These are phyloP conservation scores for Ophion slaviceki DNA, from an alignment of 2,888 invertebrate species.

Conservation along the genomic window DNA sequence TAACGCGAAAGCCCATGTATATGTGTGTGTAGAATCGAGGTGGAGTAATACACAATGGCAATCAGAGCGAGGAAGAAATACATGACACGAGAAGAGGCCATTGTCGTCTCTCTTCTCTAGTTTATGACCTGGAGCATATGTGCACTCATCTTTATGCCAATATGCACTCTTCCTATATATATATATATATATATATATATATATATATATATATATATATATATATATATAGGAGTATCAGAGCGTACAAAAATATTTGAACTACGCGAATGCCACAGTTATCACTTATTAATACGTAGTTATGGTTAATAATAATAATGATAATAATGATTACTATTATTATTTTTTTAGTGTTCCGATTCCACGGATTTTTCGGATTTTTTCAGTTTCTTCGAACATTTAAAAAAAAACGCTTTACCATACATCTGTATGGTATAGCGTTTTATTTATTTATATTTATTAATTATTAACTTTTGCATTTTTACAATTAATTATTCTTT, in stretches of 20 bases:
- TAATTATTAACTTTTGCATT: too few species aligned
- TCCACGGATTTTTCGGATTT: too few species aligned
- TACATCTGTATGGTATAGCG: too few species aligned
- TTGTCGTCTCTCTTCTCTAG: conserved; percentile 74
- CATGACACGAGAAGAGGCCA: conserved; percentile 64
- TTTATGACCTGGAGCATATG: conserved; percentile 79
- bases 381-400: too few species aligned
- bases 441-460: too few species aligned
- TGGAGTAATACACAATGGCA: conserved; percentile 68
- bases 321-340: not conserved
- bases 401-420: too few species aligned
- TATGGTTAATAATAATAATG: too few species aligned
- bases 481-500: too few species aligned
- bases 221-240: not conserved
- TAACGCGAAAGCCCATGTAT: not conserved
- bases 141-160: conserved; percentile 67
- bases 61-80: conserved; percentile 74
- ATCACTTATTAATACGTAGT: too few species aligned
- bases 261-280: not conserved
- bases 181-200: not conserved
- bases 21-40: not conserved
- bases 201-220: not conserved
- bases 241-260: not conserved
- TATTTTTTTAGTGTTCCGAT: too few species aligned
- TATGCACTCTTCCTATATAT: not conserved